Evolutionary conservation across 2,888 invertebrate species (phyloP), one percentile per base, ranked within the genome.

Genomic region (Tenodera sinensis): DNA sequence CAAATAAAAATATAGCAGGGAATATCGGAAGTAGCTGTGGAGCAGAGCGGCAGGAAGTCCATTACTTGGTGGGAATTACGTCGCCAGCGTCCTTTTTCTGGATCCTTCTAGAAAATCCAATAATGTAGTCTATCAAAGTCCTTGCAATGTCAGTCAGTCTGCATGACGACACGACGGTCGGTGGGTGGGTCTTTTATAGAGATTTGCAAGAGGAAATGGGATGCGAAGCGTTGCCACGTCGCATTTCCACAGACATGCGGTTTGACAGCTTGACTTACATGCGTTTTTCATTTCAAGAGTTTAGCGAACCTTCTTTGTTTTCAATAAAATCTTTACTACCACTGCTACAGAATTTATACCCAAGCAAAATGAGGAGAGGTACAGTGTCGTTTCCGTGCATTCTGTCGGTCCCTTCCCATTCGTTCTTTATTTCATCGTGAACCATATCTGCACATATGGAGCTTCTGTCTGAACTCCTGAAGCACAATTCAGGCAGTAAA

Each of bases 101-200:
- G 54, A 71, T 15, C 25, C 54, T 71, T 15, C 54, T 20, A 71
- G 54, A 28, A 28, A 86, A 86, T 81, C 86, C 86, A 86, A 86
- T 86, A 86, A 86, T 81, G 28, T 30, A 86, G 86, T 81, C 86
- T 86, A 81, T 86, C 81, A 81, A 27, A 81, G 86, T 81, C 81
- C 42, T 42, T 25, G 28, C 28, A 71, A 3, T 71, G 54, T 71
- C 54, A 71, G 54, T 71, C 54, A 71, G 54, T 71, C 54, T 71
- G 54, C 54, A 71, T 20, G 54, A 71, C 25, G 54, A 15, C 54
- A 14, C 20, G 54, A 15, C 54, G 54, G 54, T n/a, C n/a, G n/a
- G n/a, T n/a, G n/a, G n/a, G n/a, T n/a, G n/a, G n/a, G n/a, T 71
- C 54, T 20, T 71, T 71, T 71, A 71, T 71, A 71, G 54, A 71